phyloP scores from a whole-genome alignment of 2,113 vertebrate genomes.

The Barbus barbus region DNA sequence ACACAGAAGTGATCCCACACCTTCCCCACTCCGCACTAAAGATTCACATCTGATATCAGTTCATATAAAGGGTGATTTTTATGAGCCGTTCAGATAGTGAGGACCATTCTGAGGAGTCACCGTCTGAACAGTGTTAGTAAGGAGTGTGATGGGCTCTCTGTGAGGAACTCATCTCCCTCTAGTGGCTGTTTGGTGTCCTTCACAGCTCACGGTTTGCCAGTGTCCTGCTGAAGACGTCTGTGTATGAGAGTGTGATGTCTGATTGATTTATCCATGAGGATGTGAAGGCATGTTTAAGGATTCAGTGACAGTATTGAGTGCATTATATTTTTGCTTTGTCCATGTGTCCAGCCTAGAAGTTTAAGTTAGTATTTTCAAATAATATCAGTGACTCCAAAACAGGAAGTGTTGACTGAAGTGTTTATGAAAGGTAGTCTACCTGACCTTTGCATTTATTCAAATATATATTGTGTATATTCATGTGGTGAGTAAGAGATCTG shows the following conservation, averaged over 20 bases:
- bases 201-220: neutral
- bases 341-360: neutral
- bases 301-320: neutral
- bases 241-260: neutral
- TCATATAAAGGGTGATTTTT: too few species aligned
- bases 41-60: too few species aligned
- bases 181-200: neutral
- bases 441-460: neutral
- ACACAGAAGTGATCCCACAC: too few species aligned
- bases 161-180: neutral
- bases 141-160: too few species aligned
- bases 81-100: too few species aligned
- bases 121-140: too few species aligned
- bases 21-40: too few species aligned
- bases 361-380: neutral
- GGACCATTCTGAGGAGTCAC: too few species aligned
- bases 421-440: neutral
- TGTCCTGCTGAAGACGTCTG: neutral
- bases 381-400: neutral
- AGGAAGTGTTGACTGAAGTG: neutral
- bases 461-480: neutral
- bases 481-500: too few species aligned
- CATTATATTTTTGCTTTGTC: neutral
- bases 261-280: neutral
- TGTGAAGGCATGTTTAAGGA: neutral